A percentile compares a stretch with the other conserved stretches of the same genome.
These are phyloP conservation scores for Rutpela maculata DNA, from an alignment of 2,888 invertebrate species.

Conservation along the genomic window DNA sequence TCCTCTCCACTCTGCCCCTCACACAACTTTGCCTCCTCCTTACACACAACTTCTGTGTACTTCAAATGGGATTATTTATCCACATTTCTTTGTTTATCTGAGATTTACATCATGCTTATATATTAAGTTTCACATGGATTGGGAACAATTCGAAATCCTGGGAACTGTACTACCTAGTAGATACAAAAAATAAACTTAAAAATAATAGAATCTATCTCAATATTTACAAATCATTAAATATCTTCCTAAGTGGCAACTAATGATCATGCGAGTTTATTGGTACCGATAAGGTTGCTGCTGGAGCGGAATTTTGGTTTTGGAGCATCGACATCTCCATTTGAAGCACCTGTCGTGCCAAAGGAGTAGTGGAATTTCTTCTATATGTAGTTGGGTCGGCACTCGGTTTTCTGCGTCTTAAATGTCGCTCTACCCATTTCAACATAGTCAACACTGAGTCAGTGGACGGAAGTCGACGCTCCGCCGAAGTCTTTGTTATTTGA, in stretches of 20 bases:
- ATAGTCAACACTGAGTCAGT: constrained; percentile 93
- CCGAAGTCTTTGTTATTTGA: constrained; percentile 89
- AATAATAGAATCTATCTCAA: constrained; percentile 9
- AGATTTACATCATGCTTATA: too few relatives aligned
- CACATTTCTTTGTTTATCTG: too few relatives aligned
- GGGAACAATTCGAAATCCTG: too few relatives aligned
- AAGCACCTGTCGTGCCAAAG: constrained; percentile 80
- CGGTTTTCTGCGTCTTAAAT: constrained; percentile 87
- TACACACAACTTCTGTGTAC: too few relatives aligned
- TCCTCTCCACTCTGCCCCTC: too few relatives aligned
- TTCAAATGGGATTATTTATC: too few relatives aligned
- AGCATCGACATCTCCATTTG: constrained; percentile 79
- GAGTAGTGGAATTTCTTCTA: constrained; percentile 80
- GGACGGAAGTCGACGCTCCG: constrained; percentile 90
- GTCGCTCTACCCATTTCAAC: constrained; percentile 93
- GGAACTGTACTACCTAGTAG: too few relatives aligned
- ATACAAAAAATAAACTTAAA: constrained; percentile 6
- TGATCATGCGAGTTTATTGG: constrained; percentile 7
- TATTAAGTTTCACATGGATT: too few relatives aligned
- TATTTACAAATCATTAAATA: constrained; percentile 23
- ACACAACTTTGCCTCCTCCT: too few relatives aligned
- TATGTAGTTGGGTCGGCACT: constrained; percentile 68
- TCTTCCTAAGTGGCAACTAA: not conserved
- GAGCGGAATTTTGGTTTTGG: not conserved
- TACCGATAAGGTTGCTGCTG: not conserved